Percentiles rank a stretch among this genome's conserved stretches.
These are phyloP conservation scores for Cyclophora albipunctata DNA, from an alignment of 2,888 invertebrate species.

Conservation along the genomic window DNA sequence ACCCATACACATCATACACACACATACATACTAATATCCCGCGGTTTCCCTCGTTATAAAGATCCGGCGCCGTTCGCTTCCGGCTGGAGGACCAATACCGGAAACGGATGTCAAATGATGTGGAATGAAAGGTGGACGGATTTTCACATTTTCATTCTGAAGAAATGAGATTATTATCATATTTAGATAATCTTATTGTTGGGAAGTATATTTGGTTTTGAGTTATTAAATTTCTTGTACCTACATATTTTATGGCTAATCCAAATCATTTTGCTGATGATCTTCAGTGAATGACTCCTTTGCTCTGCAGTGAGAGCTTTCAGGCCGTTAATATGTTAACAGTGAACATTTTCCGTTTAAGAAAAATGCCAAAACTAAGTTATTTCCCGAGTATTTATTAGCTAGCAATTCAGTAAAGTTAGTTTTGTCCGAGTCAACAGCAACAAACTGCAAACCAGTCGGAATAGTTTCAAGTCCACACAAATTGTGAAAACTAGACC, in stretches of 20 bases:
- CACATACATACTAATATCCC: background rate
- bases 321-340: too few relatives aligned
- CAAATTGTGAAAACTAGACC: slow-evolving; percentile 45
- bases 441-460: background rate
- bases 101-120: slow-evolving; percentile 52
- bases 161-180: slow-evolving; percentile 1
- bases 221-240: too few relatives aligned
- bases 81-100: slow-evolving; percentile 55
- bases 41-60: slow-evolving; percentile 56
- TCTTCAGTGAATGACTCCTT: too few relatives aligned
- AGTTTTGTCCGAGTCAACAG: too few relatives aligned
- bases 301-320: too few relatives aligned
- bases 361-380: too few relatives aligned
- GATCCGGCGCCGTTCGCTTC: slow-evolving; percentile 49
- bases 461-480: background rate
- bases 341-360: too few relatives aligned
- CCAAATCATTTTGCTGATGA: too few relatives aligned
- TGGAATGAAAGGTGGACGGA: slow-evolving; percentile 26
- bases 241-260: too few relatives aligned
- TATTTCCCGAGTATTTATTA: too few relatives aligned
- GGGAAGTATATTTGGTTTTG: too few relatives aligned
- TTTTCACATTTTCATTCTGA: slow-evolving; percentile 12
- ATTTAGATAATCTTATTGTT: background rate
- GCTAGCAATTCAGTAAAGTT: too few relatives aligned
- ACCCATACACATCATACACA: background rate